A percentile compares a stretch with the other conserved stretches of the same genome.
These are phyloP conservation scores for Sphaeridia pumilis DNA, from an alignment of 2,888 invertebrate species.

Conservation along the genomic window DNA sequence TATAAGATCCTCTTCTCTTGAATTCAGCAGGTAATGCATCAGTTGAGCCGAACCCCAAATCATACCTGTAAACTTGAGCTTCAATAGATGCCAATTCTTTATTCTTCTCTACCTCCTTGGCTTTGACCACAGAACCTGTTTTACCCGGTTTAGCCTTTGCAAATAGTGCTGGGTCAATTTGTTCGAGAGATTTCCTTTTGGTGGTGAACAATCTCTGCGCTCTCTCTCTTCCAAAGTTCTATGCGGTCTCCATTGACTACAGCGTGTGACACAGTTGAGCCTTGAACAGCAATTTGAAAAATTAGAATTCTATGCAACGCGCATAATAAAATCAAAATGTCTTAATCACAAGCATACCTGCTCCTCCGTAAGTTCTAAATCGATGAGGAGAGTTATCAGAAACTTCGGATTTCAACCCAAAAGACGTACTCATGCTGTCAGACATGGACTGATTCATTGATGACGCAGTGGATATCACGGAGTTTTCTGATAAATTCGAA, in stretches of 20 bases:
- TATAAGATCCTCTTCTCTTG: too few relatives aligned
- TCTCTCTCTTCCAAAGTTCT: too few relatives aligned
- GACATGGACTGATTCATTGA: slow-evolving; percentile 31
- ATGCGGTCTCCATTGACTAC: too few relatives aligned
- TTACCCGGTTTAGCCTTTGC: slow-evolving; percentile 77
- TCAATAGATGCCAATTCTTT: slow-evolving; percentile 80
- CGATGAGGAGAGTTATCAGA: slow-evolving; percentile 4
- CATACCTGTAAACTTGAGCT: slow-evolving; percentile 69
- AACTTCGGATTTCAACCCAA: slow-evolving; percentile 4
- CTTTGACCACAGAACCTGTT: slow-evolving; percentile 38
- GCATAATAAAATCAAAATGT: too few relatives aligned
- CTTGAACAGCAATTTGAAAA: too few relatives aligned
- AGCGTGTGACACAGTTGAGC: too few relatives aligned
- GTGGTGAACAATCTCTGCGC: slow-evolving; percentile 92
- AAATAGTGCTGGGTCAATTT: slow-evolving; percentile 78
- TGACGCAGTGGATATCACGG: slow-evolving; percentile 50
- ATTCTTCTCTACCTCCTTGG: slow-evolving; percentile 57
- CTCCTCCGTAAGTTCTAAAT: too few relatives aligned
- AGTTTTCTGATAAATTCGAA: slow-evolving; percentile 56
- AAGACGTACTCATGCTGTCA: slow-evolving; percentile 26
- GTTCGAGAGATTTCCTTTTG: slow-evolving; percentile 72
- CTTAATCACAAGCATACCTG: too few relatives aligned
- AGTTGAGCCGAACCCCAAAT: too few relatives aligned
- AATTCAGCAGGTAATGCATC: too few relatives aligned
- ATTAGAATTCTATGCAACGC: too few relatives aligned